Evolutionary conservation across 2,797 vertebrate genomes (phyloP).

Genomic region (Xiphorhynchus erythropygius): DNA sequence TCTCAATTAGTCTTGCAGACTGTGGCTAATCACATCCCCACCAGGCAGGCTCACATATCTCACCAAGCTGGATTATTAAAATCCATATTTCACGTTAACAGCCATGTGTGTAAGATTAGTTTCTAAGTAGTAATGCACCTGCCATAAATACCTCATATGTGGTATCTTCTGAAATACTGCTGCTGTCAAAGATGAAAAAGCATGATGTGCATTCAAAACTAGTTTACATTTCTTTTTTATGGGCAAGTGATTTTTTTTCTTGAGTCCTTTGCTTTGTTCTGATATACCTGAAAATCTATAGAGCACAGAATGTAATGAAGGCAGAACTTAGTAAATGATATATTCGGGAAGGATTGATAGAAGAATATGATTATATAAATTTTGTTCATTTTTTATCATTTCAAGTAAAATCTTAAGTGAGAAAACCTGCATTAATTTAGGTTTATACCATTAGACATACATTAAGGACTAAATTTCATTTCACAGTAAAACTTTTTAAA

Average conservation of each 20-base stretch:
- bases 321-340: background rate
- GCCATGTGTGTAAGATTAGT: slow-evolving; percentile 80
- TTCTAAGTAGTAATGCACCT: slow-evolving; percentile 78
- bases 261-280: background rate
- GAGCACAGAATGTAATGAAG: background rate
- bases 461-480: slow-evolving; percentile 2
- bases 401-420: slow-evolving; percentile 9
- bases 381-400: slow-evolving; percentile 15
- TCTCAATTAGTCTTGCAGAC: slow-evolving; percentile 92
- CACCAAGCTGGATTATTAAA: slow-evolving; percentile 89
- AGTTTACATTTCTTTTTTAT: slow-evolving; percentile 55
- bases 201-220: slow-evolving; percentile 70
- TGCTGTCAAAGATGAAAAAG: slow-evolving; percentile 71
- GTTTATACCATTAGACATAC: background rate
- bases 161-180: slow-evolving; percentile 76
- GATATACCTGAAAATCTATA: background rate
- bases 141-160: slow-evolving; percentile 74
- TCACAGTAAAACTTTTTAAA: slow-evolving; percentile 7
- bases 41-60: slow-evolving; percentile 80
- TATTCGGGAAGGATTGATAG: background rate
- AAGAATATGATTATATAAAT: background rate
- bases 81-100: slow-evolving; percentile 86
- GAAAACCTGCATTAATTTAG: background rate
- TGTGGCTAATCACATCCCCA: slow-evolving; percentile 89
- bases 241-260: slow-evolving; percentile 32